Base-by-base conservation (phyloP, 2,888 invertebrate genomes). In the Diachrysia chrysitis region DNA sequence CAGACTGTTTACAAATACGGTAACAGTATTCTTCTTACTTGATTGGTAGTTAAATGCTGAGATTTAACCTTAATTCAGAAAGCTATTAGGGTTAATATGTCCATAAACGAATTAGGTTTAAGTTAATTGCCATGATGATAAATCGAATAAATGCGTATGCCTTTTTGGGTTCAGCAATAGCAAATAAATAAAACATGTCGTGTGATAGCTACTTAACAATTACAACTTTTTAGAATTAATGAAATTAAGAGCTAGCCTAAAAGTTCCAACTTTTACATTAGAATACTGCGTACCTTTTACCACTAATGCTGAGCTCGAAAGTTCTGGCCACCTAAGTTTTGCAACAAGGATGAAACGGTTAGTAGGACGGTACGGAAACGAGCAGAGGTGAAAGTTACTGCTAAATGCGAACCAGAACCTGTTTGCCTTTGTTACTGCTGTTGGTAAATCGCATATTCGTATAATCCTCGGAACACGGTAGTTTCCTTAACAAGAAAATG, bases 311-410 rank as follows among this genome's bases (percentile, higher is more conserved):
- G 17, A 60, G 46, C 25, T 9, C 51, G 19, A 42, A 53, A 55
- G 29, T 23, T 37, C 21, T 42, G 23, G 32, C 29, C 17, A 69
- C 2, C 17, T n/a, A 37, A 56, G 14, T 73, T 74, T 69, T 2
- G 58, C 66, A 67, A 71, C 60, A 66, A 68, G 60, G 78, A 77
- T 68, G 68, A 58, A 63, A 29, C 48, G 25, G 21, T 42, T 58
- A 63, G 59, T 58, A 63, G 59, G 71, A 68, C 66, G 37, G 63
- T 21, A 46, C 37, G 64, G 53, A 42, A 35, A n/a, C 77, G 53
- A 60, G 56, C 25, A 46, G 70, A 25, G 55, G 76, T 71, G 79
- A 78, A 74, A 77, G 79, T 74, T 65, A 70, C 23, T 9, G 32
- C 66, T 66, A 53, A 70, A 65, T 51, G 48, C 23, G 59, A 69